These are phyloP conservation scores for Parelbella ahira DNA, from an alignment of 2,888 invertebrate species.

Conservation along the genomic window DNA sequence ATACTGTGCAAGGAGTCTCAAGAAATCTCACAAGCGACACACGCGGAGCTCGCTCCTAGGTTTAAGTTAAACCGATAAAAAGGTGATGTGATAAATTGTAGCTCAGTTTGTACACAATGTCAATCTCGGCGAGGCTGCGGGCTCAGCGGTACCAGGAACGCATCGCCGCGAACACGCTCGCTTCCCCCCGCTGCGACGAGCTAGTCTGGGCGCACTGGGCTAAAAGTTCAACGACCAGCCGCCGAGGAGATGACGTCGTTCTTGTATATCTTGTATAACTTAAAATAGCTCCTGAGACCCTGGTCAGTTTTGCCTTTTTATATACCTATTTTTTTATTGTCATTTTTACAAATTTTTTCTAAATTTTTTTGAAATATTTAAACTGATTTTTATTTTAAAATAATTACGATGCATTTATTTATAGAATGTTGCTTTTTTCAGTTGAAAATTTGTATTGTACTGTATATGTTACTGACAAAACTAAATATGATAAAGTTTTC, in stretches of 20 bases:
- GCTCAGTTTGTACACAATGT: conserved; percentile 19
- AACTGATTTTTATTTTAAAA: too few species aligned
- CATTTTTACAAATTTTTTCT: background rate
- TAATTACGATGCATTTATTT: too few species aligned
- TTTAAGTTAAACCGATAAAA: conserved; percentile 17
- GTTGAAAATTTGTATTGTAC: too few species aligned
- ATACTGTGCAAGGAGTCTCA: background rate
- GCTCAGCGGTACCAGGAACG: conserved; percentile 35
- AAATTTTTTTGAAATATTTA: too few species aligned
- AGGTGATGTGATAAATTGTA: conserved; percentile 26
- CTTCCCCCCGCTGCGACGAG: conserved; percentile 32
- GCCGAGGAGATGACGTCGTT: conserved; percentile 21
- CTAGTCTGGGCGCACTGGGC: conserved; percentile 48
- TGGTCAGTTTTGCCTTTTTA: conserved; percentile 19
- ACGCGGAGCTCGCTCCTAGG: conserved; percentile 2
- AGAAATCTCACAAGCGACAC: conserved; percentile 11
- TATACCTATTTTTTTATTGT: conserved; percentile 1
- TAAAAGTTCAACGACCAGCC: conserved; percentile 53
- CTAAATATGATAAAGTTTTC: too few species aligned
- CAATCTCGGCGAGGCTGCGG: conserved; percentile 18
- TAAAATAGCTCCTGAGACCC: too few species aligned
- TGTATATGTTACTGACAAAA: too few species aligned
- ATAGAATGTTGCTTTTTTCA: too few species aligned
- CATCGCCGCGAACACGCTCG: conserved; percentile 35
- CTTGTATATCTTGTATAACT: conserved; percentile 20